Evolutionary conservation across 2,888 invertebrate species (phyloP), one percentile per base, ranked within the genome.

Genomic region (Archaeoteleia sp.): DNA sequence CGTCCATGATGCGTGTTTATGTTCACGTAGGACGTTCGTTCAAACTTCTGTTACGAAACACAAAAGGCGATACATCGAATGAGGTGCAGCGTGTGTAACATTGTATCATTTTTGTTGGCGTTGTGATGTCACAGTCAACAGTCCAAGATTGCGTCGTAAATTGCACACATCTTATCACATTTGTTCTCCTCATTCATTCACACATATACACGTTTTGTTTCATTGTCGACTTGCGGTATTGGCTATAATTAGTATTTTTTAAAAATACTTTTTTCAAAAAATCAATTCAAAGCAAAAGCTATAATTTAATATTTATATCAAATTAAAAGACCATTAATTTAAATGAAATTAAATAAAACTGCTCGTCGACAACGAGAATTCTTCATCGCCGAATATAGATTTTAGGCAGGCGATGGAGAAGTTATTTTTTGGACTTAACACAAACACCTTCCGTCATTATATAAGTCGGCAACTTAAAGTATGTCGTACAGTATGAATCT

Each of bases 391-490:
- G 42, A n/a, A 27, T 12, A 23, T 15, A 23, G 30, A 58, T 60
- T 27, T 70, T 69, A 25, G 42, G n/a, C 61, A 53, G 66, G 68
- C 71, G 70, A 69, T 62, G 46, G 29, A 46, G 13, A 35, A 25
- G 9, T 30, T 42, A 15, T 2, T 37, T 17, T 12, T 32, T 30
- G 27, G 40, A 40, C 25, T 9, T 25, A 74, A 71, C 69, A 78
- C 74, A 79, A 78, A 79, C 77, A 74, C 74, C 72, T 72, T 82
- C 74, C 71, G 79, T 82, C 76, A 63, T 76, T 75, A 75, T 74
- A 71, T 70, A 77, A 73, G 75, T 82, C 78, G 73, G 57, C 34
- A 83, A 82, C 82, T 83, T 81, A 83, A 81, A 78, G 75, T 82
- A 79, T 66, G 61, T 73, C 69, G 72, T 78, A 76, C 37, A 29